Conservation (phyloP, 2,113 vertebrate species). For the Hyperoodon ampullatus region DNA sequence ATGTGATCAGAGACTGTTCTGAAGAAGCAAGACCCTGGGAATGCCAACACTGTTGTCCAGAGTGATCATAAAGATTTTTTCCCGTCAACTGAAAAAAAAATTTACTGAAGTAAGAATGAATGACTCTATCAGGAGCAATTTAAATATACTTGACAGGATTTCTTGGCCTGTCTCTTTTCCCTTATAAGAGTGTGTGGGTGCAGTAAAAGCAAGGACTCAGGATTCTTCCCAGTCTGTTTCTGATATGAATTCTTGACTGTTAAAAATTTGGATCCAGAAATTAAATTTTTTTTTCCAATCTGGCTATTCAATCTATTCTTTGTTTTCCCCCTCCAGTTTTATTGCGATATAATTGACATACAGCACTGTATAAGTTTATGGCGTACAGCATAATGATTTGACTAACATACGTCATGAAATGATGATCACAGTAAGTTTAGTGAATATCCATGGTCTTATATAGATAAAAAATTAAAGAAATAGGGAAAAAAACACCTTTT, state of each 20-base stretch:
- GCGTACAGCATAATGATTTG: neutral
- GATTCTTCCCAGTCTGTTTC: neutral
- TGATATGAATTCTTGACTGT: neutral
- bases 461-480: neutral
- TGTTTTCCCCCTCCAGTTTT: neutral
- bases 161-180: neutral
- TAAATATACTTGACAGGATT: neutral
- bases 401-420: neutral
- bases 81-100: neutral
- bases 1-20: neutral
- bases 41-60: neutral
- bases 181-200: neutral
- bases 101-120: neutral
- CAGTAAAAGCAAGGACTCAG: neutral
- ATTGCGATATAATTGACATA: neutral
- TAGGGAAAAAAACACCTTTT: neutral
- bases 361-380: neutral
- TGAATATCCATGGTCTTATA: neutral
- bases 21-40: neutral
- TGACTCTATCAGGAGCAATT: neutral
- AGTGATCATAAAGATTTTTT: neutral
- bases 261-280: neutral
- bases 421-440: neutral
- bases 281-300: neutral
- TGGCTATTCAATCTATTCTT: neutral